Evolutionary conservation across 2,113 vertebrate species (phyloP).

Genomic region (Blennius ocellaris): DNA sequence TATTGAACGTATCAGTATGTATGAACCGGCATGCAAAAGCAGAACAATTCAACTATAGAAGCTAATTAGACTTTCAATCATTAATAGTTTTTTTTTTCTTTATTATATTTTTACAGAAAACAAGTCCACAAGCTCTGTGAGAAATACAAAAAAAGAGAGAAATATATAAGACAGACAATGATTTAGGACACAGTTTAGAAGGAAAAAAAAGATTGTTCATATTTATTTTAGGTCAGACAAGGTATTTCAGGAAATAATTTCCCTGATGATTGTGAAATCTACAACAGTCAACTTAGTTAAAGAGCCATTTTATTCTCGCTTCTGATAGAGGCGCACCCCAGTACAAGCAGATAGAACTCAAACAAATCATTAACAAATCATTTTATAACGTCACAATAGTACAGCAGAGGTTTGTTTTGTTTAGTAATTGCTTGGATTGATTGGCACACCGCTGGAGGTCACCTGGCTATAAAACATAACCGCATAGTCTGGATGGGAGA

Average conservation of each 20-base stretch:
- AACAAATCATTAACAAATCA: neutral
- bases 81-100: neutral
- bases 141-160: neutral
- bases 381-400: too few relatives aligned
- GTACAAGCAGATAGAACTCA: neutral
- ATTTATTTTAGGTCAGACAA: too few relatives aligned
- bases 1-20: neutral
- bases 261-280: neutral
- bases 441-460: neutral
- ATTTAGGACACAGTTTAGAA: too few relatives aligned
- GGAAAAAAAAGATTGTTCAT: too few relatives aligned
- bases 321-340: neutral
- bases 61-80: neutral
- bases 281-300: neutral
- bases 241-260: too few relatives aligned
- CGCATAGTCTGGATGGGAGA: too few relatives aligned
- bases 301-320: neutral
- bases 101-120: neutral
- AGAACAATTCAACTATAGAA: neutral
- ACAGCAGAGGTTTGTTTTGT: neutral
- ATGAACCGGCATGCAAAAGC: too few relatives aligned
- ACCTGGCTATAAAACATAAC: neutral
- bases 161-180: too few relatives aligned
- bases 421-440: neutral
- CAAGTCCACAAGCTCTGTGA: neutral